Percentiles rank a stretch among this genome's conserved stretches.
Evolutionary conservation across 2,113 vertebrate species (phyloP).

Genomic region (Oriolus oriolus): DNA sequence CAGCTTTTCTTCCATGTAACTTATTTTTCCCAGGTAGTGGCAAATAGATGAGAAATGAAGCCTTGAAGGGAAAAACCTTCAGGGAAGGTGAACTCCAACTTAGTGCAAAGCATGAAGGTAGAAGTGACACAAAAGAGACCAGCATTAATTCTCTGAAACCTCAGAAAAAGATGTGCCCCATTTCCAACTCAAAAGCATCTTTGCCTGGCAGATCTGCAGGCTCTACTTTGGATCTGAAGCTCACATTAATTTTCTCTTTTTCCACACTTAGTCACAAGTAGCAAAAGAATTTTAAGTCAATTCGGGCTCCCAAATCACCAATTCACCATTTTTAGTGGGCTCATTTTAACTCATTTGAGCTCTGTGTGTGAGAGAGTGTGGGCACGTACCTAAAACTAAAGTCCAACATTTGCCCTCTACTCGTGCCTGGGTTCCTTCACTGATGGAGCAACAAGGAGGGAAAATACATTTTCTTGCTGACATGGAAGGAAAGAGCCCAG

Average conservation of each 20-base stretch:
- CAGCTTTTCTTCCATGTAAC: not conserved
- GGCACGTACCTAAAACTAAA: not conserved
- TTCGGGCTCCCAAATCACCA: not conserved
- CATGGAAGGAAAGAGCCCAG: not conserved
- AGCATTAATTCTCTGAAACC: not conserved
- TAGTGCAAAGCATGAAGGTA: not conserved
- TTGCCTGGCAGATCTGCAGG: not conserved
- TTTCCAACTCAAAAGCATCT: not conserved
- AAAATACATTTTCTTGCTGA: not conserved
- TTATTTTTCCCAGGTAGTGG: not conserved
- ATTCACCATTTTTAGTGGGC: not conserved
- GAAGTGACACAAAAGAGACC: not conserved
- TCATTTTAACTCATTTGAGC: not conserved
- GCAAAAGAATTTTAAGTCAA: not conserved
- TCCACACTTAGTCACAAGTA: not conserved
- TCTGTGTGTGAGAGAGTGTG: rapidly evolving
- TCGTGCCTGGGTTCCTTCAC: not conserved
- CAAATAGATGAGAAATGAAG: slow-evolving; percentile 17
- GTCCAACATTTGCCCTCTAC: not conserved
- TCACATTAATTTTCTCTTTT: not conserved
- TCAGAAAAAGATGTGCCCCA: not conserved
- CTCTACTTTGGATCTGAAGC: not conserved
- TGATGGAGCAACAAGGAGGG: not conserved
- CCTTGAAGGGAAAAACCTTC: not conserved
- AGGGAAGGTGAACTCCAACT: not conserved